Conservation (phyloP, 2,797 vertebrate species). For the Diceros bicornis region DNA sequence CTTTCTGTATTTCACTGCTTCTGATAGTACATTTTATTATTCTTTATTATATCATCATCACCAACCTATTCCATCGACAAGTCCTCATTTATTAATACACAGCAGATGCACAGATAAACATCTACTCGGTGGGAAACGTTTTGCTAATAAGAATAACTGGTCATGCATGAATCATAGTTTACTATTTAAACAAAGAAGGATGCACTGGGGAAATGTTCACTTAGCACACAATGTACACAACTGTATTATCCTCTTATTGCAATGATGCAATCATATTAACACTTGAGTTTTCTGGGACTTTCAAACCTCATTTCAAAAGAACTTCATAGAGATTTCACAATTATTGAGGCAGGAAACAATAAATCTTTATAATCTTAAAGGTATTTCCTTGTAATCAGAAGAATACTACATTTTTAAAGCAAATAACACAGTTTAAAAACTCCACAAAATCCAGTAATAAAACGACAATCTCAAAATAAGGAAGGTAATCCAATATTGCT, state of each 20-base stretch:
- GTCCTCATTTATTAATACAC: slow-evolving; percentile 66
- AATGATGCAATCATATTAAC: slow-evolving; percentile 25
- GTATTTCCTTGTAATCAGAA: slow-evolving; percentile 27
- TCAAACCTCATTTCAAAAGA: slow-evolving; percentile 48
- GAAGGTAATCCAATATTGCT: slow-evolving; percentile 43
- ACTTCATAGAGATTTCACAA: slow-evolving; percentile 17
- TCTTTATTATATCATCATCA: background rate
- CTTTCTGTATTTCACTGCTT: slow-evolving; percentile 52
- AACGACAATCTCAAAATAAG: slow-evolving; percentile 54
- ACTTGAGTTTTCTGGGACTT: slow-evolving; percentile 41
- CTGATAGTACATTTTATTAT: slow-evolving; percentile 32
- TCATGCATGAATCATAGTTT: slow-evolving; percentile 68
- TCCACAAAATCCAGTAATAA: slow-evolving; percentile 29
- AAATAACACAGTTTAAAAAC: slow-evolving; percentile 60
- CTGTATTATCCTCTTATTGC: slow-evolving; percentile 12
- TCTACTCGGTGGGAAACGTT: slow-evolving; percentile 61
- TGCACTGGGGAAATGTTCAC: slow-evolving; percentile 11
- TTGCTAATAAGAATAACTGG: slow-evolving; percentile 70
- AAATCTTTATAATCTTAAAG: background rate
- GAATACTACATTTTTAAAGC: background rate
- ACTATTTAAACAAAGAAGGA: slow-evolving; percentile 60
- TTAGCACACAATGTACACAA: slow-evolving; percentile 50
- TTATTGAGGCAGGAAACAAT: slow-evolving; percentile 21
- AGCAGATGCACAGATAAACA: slow-evolving; percentile 54
- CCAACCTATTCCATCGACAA: slow-evolving; percentile 50